Conservation (phyloP, 2,113 vertebrate species). For the Elaphurus davidianus region DNA sequence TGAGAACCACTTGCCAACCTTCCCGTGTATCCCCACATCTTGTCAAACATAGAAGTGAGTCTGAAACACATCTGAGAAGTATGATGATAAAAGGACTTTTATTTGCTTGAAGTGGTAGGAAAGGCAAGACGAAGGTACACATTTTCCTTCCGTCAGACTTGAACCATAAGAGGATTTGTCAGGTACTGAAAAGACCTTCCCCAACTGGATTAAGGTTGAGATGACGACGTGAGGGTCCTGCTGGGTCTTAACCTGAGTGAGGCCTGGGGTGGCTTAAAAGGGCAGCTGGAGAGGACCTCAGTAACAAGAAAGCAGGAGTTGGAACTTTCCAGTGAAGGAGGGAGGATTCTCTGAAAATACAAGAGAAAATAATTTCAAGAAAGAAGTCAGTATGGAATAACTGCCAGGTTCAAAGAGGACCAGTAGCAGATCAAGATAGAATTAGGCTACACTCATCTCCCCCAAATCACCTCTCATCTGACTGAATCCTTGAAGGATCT, state of each 20-base stretch:
- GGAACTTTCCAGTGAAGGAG: background rate
- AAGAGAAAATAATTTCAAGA: background rate
- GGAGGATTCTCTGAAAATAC: background rate
- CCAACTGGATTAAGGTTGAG: background rate
- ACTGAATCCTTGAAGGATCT: background rate
- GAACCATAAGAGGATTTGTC: background rate
- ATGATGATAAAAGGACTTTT: background rate
- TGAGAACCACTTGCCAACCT: background rate
- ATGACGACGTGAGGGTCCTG: rapidly evolving
- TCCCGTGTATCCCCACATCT: background rate
- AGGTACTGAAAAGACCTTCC: background rate
- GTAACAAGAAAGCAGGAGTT: background rate
- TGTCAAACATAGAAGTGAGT: background rate
- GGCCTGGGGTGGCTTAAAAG: background rate
- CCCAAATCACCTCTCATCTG: background rate
- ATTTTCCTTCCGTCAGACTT: background rate
- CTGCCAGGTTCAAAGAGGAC: background rate
- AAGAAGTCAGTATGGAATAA: background rate
- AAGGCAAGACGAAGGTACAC: rapidly evolving
- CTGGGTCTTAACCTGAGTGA: background rate
- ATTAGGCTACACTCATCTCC: background rate
- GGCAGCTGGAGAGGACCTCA: background rate
- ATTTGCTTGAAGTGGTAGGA: background rate
- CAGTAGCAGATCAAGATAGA: background rate
- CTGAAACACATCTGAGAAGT: background rate